Evolutionary conservation across 2,113 vertebrate genomes (phyloP).

Genomic region (Salvator merianae): DNA sequence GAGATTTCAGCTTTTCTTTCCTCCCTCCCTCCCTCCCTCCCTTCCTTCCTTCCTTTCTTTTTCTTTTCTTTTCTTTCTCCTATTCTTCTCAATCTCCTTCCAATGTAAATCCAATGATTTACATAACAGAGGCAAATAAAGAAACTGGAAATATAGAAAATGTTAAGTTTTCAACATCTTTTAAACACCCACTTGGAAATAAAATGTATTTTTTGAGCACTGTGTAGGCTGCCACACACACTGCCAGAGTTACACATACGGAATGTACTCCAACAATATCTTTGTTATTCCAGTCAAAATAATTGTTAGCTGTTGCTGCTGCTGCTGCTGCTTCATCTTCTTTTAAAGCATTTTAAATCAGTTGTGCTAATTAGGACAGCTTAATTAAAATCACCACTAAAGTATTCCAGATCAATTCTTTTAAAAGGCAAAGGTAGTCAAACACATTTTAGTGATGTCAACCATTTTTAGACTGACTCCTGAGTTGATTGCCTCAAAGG

Average conservation of each 20-base stretch:
- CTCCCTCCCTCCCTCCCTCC: neutral
- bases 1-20: slow-evolving; percentile 33
- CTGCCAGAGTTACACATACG: neutral
- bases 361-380: neutral
- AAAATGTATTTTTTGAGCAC: slow-evolving; percentile 36
- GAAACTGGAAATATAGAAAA: neutral
- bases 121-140: neutral
- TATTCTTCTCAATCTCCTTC: too few relatives aligned
- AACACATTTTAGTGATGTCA: neutral
- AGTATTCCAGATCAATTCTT: neutral
- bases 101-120: neutral
- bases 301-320: slow-evolving; percentile 19
- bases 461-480: neutral
- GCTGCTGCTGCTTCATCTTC: too few relatives aligned
- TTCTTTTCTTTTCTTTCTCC: too few relatives aligned
- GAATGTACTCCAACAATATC: neutral
- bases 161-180: neutral
- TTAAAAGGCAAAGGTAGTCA: neutral
- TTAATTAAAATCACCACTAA: neutral
- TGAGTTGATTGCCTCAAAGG: neutral
- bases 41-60: too few relatives aligned
- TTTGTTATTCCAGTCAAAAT: slow-evolving; percentile 1
- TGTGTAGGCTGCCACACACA: neutral
- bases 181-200: neutral
- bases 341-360: neutral